These are phyloP conservation scores for Carduelis carduelis DNA, from an alignment of 2,797 vertebrate species.

Conservation along the genomic window DNA sequence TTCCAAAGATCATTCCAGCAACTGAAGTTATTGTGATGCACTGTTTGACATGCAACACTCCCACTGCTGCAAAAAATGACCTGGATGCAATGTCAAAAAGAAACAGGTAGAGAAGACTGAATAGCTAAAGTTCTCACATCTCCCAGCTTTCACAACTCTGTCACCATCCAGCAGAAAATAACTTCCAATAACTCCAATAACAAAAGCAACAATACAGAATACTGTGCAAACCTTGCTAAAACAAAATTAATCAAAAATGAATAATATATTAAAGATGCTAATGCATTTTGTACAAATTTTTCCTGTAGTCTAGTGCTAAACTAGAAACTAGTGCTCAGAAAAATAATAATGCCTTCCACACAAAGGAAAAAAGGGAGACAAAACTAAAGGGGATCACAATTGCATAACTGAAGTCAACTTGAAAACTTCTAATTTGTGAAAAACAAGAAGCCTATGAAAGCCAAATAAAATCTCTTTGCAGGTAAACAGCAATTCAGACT, in stretches of 20 bases:
- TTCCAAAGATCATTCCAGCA: neutral
- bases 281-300: neutral
- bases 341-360: neutral
- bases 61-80: neutral
- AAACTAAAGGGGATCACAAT: neutral
- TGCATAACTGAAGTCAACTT: neutral
- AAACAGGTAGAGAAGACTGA: neutral
- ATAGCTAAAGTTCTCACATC: neutral
- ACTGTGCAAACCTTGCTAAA: neutral
- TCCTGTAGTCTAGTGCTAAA: neutral
- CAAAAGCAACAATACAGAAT: neutral
- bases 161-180: neutral
- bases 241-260: neutral
- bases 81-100: neutral
- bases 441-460: neutral
- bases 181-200: neutral
- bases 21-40: neutral
- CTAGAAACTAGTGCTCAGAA: neutral
- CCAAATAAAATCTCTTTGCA: neutral
- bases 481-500: neutral
- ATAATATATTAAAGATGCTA: neutral
- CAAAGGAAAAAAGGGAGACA: neutral
- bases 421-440: neutral
- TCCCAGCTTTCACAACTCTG: neutral
- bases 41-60: neutral